Evolutionary conservation across 2,797 vertebrate genomes (phyloP).

Genomic region (Leptatherina wallacei): DNA sequence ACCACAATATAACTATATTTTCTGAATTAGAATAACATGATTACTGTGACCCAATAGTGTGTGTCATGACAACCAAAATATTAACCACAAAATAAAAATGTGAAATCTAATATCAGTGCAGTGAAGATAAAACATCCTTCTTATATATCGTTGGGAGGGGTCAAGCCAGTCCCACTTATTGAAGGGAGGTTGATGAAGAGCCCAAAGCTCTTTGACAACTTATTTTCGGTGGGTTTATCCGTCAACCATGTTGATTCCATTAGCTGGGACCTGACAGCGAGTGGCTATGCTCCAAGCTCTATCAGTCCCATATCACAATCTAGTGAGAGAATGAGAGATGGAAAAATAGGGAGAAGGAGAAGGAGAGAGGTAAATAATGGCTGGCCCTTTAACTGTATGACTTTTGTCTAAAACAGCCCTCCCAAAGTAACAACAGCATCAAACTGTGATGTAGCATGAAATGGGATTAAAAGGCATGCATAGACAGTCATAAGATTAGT

Average conservation of each 20-base stretch:
- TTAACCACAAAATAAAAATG: conserved; percentile 71
- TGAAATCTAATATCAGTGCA: conserved; percentile 65
- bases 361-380: conserved; percentile 46
- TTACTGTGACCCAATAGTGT: conserved; percentile 28
- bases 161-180: conserved; percentile 68
- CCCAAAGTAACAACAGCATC: conserved; percentile 11
- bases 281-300: conserved; percentile 73
- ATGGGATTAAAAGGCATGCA: conserved; percentile 22
- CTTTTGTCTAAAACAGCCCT: conserved; percentile 25
- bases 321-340: conserved; percentile 42
- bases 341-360: conserved; percentile 44
- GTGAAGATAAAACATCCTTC: conserved; percentile 69
- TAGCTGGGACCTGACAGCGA: conserved; percentile 79
- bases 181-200: conserved; percentile 78
- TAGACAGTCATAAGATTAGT: conserved; percentile 46
- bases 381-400: conserved; percentile 28
- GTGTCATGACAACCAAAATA: conserved; percentile 53
- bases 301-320: conserved; percentile 77
- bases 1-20: neutral
- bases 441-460: conserved; percentile 2
- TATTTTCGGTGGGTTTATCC: conserved; percentile 82
- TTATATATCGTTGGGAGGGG: conserved; percentile 61
- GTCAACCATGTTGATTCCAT: conserved; percentile 85
- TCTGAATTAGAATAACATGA: neutral
- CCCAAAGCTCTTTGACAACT: conserved; percentile 78